Conservation (phyloP, 2,888 invertebrate species). For the Strigamia maritima region DNA sequence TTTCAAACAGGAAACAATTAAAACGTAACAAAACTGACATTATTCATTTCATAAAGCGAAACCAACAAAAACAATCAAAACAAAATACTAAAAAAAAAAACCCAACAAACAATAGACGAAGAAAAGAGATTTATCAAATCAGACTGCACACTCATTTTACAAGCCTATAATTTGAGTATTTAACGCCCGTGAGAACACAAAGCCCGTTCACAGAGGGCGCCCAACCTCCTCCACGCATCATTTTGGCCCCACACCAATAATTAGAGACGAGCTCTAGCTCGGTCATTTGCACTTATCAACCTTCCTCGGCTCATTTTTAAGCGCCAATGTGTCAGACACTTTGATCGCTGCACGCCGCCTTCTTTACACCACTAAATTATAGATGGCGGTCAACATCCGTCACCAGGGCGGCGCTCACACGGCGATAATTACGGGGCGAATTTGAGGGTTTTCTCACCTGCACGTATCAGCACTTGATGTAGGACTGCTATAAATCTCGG, state of each 20-base stretch:
- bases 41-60: too few species aligned
- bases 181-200: conserved; percentile 34
- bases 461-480: neutral
- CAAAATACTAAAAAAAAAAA: neutral
- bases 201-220: neutral
- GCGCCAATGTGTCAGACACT: neutral
- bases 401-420: conserved; percentile 16
- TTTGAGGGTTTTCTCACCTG: conserved; percentile 23
- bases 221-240: neutral
- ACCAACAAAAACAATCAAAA: too few species aligned
- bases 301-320: neutral
- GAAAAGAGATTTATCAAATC: neutral
- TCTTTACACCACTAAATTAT: conserved; percentile 31
- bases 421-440: conserved; percentile 18
- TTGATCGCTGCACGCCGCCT: conserved; percentile 8
- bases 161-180: conserved; percentile 17
- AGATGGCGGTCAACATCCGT: neutral
- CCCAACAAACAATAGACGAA: neutral
- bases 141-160: neutral
- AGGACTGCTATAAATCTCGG: neutral
- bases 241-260: conserved; percentile 7
- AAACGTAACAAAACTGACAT: too few species aligned
- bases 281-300: conserved; percentile 15
- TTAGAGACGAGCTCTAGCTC: neutral
- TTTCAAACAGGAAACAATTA: too few species aligned